Base-by-base conservation (phyloP, 2,113 vertebrate genomes). In the Corapipo altera region DNA sequence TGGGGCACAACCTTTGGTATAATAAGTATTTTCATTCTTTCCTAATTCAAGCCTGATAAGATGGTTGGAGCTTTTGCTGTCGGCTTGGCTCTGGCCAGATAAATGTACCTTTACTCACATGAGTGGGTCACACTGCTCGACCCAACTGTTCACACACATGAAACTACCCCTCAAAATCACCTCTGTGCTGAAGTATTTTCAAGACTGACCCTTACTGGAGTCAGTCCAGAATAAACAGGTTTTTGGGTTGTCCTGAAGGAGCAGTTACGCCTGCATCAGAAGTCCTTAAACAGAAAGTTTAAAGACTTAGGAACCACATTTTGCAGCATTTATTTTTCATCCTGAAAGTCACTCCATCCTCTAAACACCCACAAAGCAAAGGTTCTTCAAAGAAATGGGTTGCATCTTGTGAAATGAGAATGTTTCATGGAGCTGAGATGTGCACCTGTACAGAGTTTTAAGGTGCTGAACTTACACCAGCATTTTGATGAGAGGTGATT, bases 81-180 rank as follows among this genome's bases (percentile, higher is more conserved):
- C 9, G 69, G 44, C 43, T 88, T 74, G 1, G 4, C 84, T 76
- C 70, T 70, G 77, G 21, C 13, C 74, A 46, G 22, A 37, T 15
- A 28, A 11, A 8, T 2, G 10, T 30, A n/a, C 1, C 1, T 55
- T 48, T n/a, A 13, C 62, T 48, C 39, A 65, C 23, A 1, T 2
- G 9, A 77, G 17, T 3, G 52, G 22, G 9, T 37, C 41, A 30
- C 69, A 17, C 9, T 43, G 35, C 52, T 52, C 67, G 39, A 33
- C 27, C 59, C 66, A 62, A 44, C 11, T 23, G 13, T 2, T 75
- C 52, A 35, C 52, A 69, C n/a, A 16, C 43, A 23, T 1, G 6
- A 79, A 75, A 35, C 39, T 26, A 33, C 4, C 51, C 64, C 67
- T 62, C 20, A 54, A 55, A 77, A 43, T 13, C 64, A 58, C 12